Evolutionary conservation across 2,797 vertebrate genomes (phyloP), one percentile per base, ranked within the genome.

Genomic region (Eulemur albifrons): DNA sequence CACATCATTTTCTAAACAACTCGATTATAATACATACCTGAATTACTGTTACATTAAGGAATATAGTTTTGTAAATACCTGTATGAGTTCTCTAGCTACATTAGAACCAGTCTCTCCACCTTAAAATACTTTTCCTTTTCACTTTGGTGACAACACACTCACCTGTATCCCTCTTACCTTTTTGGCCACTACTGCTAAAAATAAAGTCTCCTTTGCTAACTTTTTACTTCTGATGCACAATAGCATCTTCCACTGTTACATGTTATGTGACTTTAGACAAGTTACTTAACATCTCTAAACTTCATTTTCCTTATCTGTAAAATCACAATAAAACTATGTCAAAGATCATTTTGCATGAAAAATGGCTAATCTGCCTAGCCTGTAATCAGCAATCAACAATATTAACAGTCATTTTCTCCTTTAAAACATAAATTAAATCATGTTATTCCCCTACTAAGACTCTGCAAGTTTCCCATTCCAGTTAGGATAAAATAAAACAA

Each of bases 261-360:
- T 63, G 20, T 76, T 69, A 86, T 18, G 2, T 73, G 48, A 59
- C 10, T 54, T 90, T 70, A 94, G 54, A 59, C 27, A 93, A 88
- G 15, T 90, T 45, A 57, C 48, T 93, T 91, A 77, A 83, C 20
- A 91, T 85, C 61, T 72, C 59, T 83, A 75, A 83, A 96, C 3
- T 83, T 92, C 17, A 72, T 59, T 75, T 79, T 80, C 43, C 12
- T 88, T 86, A 61, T 73, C 35, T 91, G 57, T 59, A 92, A 93
- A 90, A 87, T 73, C 35, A 82, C 25, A 95, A 72, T 87, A 72
- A 90, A 82, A 48, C 38, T 61, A 40, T 57, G 20, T 79, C 57
- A 83, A 96, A 95, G 57, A 93, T 45, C 25, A 80, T 20, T 73
- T 79, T 94, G 15, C 4, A 85, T 32, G 59, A 94, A 79, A 95